Evolutionary conservation across 37 sponge, comb jelly and placozoan genomes (phyloP), one percentile per base, ranked within the genome.

Genomic region (Dysidea cf. avara): DNA sequence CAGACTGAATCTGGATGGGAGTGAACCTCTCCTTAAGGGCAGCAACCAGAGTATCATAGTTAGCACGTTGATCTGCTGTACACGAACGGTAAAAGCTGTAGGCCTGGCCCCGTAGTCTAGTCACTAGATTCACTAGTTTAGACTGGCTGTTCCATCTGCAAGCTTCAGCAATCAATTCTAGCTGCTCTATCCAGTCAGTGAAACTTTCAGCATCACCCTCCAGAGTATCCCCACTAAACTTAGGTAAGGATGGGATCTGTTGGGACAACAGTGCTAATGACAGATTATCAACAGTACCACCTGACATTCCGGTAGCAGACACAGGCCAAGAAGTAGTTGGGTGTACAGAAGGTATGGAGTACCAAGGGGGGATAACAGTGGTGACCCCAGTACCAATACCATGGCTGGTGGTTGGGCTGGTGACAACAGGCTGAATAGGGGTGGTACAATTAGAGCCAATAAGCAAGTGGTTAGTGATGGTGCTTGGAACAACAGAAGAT

Each of bases 111-210:
- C 25, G 33, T 39, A 79, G 63, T 18, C 80, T 36, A 17, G 71
- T 79, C 3, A 54, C 63, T 20, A 79, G n/a, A 39, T 69, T 68
- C 53, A 69, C 80, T n/a, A 79, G 63, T 52, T 61, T 79, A 0
- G 60, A 48, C 48, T 56, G 68, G 0, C 39, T 49, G 25, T n/a
- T 43, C 68, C 78, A 77, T 2, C 40, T 3, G 36, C 78, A 67
- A 37, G 31, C 58, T n/a, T 26, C 17, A 0, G 78, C 78, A 13
- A 77, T 68, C 46, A 77, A 12, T 33, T 77, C 68, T 1, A 77
- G 50, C 56, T 65, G 65, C 66, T 77, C 78, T 3, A 37, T 34
- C 68, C 78, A 77, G 2, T 66, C 68, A 2, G 11, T 1, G 48
- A 77, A 66, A 26, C 3, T 65, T 3, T 77, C 68, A 12, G 38